Percentiles rank a stretch among this genome's conserved stretches.
phyloP scores from a whole-genome alignment of 2,113 vertebrate genomes.

The Seriola quinqueradiata region DNA sequence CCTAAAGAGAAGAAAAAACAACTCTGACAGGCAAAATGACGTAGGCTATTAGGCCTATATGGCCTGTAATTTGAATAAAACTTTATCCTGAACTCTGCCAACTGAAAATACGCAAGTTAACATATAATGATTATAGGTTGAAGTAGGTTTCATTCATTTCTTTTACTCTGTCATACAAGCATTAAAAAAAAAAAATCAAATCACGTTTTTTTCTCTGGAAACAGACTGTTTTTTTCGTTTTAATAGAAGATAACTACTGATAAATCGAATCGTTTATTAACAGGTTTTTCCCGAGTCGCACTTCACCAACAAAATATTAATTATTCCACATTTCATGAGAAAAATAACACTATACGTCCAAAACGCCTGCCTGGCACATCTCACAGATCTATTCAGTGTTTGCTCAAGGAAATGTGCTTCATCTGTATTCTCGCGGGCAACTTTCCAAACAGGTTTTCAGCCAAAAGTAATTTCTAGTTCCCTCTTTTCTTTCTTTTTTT shows the following conservation, averaged over 20 bases:
- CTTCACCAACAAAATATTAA: slow-evolving; percentile 33
- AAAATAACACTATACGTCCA: slow-evolving; percentile 18
- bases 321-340: slow-evolving; percentile 24
- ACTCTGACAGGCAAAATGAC: not conserved
- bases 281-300: not conserved
- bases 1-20: slow-evolving; percentile 13
- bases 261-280: slow-evolving; percentile 21
- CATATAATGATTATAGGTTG: not conserved
- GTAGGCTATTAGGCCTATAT: not conserved
- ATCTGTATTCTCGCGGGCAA: slow-evolving; percentile 77
- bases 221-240: no score
- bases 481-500: slow-evolving; percentile 1
- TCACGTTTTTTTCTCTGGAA: not conserved
- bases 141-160: not conserved
- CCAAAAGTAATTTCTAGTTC: slow-evolving; percentile 72
- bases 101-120: not conserved
- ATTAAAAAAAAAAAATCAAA: not conserved
- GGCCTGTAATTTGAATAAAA: not conserved
- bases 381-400: slow-evolving; percentile 72
- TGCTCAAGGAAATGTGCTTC: slow-evolving; percentile 75
- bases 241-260: not conserved
- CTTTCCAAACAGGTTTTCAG: slow-evolving; percentile 72
- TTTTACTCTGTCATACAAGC: no score
- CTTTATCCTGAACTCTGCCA: not conserved
- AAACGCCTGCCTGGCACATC: slow-evolving; percentile 57